Evolutionary conservation across 1,140 invertebrate species (phyloP), one percentile per base, ranked within the genome.

Genomic region (Phocides pigmalion): DNA sequence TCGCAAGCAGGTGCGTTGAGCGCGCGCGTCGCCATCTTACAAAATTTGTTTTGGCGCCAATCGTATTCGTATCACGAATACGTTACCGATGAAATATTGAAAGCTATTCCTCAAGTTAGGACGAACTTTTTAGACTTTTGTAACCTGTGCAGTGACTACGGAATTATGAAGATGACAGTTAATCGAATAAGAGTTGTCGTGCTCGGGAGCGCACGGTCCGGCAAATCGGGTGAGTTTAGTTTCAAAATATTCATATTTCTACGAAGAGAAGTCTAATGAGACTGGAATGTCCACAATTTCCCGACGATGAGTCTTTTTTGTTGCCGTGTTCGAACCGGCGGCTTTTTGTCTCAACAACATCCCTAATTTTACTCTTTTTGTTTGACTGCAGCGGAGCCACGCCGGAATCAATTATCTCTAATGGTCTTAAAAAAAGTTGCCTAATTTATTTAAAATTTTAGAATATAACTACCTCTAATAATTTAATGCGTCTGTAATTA

Each of bases 101-200:
- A 64, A 65, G 65, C 59, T 67, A 50, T 44, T 41, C 9, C 39
- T 15, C n/a, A 32, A 63, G 25, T 49, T 69, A 81, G 66, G 56
- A 79, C 78, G 82, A 74, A 54, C 54, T 46, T 72, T 63, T 75
- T 78, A 76, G 58, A 69, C 58, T 68, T 59, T 53, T 53, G 63
- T 61, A 49, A 44, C 61, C 17, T 79, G 86, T 85, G 77, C 54
- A 80, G 86, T 88, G 84, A 70, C 62, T 51, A 74, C 68, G 70
- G 72, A 84, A 71, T 68, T 72, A 90, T 88, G 86, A 89, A 90
- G 81, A 89, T 89, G 87, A 91, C 89, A 72, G 87, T 95, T 70
- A 95, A 94, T 90, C 93, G 94, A 89, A 94, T 95, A 89, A 93
- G 94, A 83, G 94, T 95, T 73, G 94, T 95, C 81, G 94, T 95